phyloP scores from a whole-genome alignment of 2,888 invertebrate species.

The Apotomis betuletana region DNA sequence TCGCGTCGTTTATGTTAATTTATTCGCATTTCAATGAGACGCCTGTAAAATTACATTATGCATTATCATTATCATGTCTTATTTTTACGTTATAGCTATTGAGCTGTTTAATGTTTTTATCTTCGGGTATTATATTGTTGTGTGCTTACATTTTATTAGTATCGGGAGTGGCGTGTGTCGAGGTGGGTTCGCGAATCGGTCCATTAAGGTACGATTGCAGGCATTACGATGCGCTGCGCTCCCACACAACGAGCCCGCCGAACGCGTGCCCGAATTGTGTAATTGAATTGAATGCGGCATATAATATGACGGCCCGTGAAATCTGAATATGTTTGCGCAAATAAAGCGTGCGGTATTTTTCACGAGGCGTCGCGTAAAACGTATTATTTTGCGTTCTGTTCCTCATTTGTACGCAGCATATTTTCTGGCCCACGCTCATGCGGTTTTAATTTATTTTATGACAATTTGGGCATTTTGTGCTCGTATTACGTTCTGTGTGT shows the following conservation, averaged over 20 bases:
- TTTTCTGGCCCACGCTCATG: neutral
- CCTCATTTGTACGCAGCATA: slow-evolving; percentile 18
- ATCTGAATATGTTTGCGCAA: slow-evolving; percentile 41
- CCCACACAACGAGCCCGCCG: slow-evolving; percentile 51
- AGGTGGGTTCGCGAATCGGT: slow-evolving; percentile 12
- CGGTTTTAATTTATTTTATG: slow-evolving; percentile 18
- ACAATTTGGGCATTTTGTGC: neutral
- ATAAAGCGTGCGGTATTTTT: slow-evolving; percentile 32
- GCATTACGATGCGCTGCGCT: slow-evolving; percentile 47
- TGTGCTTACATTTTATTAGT: slow-evolving; percentile 29
- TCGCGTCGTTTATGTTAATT: slow-evolving; percentile 73
- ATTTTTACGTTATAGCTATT: slow-evolving; percentile 59
- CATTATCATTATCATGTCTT: slow-evolving; percentile 69
- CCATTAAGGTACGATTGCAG: slow-evolving; percentile 43
- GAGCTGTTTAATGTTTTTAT: slow-evolving; percentile 49
- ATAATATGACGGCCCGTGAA: slow-evolving; percentile 37
- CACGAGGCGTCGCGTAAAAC: slow-evolving; percentile 10
- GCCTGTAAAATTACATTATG: slow-evolving; percentile 68
- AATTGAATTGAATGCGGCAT: slow-evolving; percentile 49
- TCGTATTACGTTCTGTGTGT: neutral
- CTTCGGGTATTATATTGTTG: slow-evolving; percentile 31
- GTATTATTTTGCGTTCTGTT: slow-evolving; percentile 7
- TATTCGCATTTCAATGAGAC: slow-evolving; percentile 77
- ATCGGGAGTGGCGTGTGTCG: slow-evolving; percentile 16
- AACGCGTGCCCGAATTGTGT: slow-evolving; percentile 54